Base-by-base conservation (phyloP, 1,140 invertebrate species). In the Bombus impatiens region DNA sequence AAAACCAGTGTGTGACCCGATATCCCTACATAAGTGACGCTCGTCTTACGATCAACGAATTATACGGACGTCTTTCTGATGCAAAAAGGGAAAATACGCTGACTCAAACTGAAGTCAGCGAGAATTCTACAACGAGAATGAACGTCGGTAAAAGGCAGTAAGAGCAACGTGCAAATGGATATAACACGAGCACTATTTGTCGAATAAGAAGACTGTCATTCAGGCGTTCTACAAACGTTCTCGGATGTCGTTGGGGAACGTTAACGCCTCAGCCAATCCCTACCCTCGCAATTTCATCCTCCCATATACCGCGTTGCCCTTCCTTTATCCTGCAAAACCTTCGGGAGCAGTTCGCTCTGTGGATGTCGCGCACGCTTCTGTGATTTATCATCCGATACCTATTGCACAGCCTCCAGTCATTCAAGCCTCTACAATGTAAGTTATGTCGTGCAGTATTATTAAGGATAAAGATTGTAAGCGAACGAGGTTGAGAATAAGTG, bases 261-360 rank as follows among this genome's bases (percentile, higher is more conserved):
- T 71, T 72, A 40, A 42, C 28, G 57, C 57, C 57, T 65, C 15
- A 13, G 47, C 25, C 32, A 76, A 28, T 70, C n/a, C 68, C 2
- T 28, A 72, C 37, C 28, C 28, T 35, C 15, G 15, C 28, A 44
- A 72, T 82, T 82, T 35, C 79, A 53, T 25, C 62, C 42, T 12
- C 5, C 40, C 1, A 22, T 47, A 22, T 3, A 57, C 81, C 71
- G n/a, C 10, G 15, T 37, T 37, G 40, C 22, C 71, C 72, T 65
- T 57, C 76, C 76, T 72, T 77, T 67, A 72, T 74, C 53, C 70
- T 4, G 18, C 57, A n/a, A 59, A 78, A 84, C 75, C 72, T 59
- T 28, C 28, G 65, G 62, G 74, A 70, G 65, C 47, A 57, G 53
- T 76, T 75, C 32, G 0, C 57, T 53, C 37, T n/a, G 59, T 62